A percentile compares a stretch with the other conserved stretches of the same genome.
phyloP scores from a whole-genome alignment of 1,140 invertebrate genomes.

The Scaptomyza graminum region DNA sequence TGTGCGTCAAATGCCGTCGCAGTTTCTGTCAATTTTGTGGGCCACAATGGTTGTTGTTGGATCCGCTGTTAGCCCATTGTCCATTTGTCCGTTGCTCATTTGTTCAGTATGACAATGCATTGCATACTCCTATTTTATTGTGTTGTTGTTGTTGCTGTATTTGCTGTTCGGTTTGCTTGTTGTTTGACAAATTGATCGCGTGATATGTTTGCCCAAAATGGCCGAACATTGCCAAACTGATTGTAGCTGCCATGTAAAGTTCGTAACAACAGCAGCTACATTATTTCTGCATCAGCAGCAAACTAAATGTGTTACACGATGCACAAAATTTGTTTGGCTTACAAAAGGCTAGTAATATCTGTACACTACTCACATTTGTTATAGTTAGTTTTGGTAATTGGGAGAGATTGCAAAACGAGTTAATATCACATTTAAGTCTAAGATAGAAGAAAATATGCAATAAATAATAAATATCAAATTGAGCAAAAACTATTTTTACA shows the following conservation, averaged over 20 bases:
- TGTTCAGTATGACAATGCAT: constrained; percentile 37
- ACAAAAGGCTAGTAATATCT: neutral
- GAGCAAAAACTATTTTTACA: too few relatives aligned
- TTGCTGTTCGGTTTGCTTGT: constrained; percentile 4
- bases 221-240: constrained; percentile 48
- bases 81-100: constrained; percentile 5
- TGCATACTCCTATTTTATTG: constrained; percentile 61
- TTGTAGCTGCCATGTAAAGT: constrained; percentile 29
- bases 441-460: too few relatives aligned
- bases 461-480: neutral
- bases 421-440: too few relatives aligned
- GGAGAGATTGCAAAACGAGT: neutral
- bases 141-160: constrained; percentile 29
- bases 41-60: constrained; percentile 38
- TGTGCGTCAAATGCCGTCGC: constrained; percentile 66
- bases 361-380: neutral
- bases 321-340: neutral
- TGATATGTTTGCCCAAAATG: constrained; percentile 66
- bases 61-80: constrained; percentile 8
- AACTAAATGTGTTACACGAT: constrained; percentile 5
- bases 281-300: constrained; percentile 12
- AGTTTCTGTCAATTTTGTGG: constrained; percentile 70
- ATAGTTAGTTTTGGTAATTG: neutral
- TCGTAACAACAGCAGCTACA: constrained; percentile 9
- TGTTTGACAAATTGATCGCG: constrained; percentile 77